A percentile compares a stretch with the other conserved stretches of the same genome.
Evolutionary conservation across 2,797 vertebrate species (phyloP).

Genomic region (Ctenosaura bakeri): DNA sequence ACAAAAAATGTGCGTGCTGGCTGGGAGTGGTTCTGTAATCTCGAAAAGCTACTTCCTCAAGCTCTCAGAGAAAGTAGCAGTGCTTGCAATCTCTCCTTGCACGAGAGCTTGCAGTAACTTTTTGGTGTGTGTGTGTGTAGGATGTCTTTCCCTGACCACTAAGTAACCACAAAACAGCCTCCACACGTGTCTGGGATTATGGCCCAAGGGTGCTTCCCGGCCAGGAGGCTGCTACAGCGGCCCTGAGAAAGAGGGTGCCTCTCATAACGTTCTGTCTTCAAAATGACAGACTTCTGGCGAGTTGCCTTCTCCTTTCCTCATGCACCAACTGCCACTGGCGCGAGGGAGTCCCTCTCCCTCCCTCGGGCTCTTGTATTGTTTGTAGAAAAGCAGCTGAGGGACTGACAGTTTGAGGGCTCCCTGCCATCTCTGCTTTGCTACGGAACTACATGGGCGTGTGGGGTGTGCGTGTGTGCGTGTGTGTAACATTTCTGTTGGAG

Average conservation of each 20-base stretch:
- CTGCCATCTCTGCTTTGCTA: not conserved
- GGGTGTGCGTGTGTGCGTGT: too few relatives aligned
- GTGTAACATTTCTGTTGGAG: too few relatives aligned
- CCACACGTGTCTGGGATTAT: not conserved
- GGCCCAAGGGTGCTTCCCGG: not conserved
- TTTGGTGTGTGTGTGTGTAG: not conserved
- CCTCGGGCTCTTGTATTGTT: not conserved
- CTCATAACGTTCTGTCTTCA: not conserved
- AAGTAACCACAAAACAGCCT: not conserved
- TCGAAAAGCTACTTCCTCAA: not conserved
- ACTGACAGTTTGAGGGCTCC: too few relatives aligned
- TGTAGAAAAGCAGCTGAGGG: not conserved
- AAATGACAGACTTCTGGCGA: not conserved
- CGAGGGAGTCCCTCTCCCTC: not conserved
- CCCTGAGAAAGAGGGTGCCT: too few relatives aligned
- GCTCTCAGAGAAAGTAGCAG: too few relatives aligned
- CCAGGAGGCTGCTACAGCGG: not conserved
- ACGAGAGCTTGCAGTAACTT: not conserved
- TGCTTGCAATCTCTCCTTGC: not conserved
- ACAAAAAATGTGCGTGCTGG: not conserved
- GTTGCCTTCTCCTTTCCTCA: not conserved
- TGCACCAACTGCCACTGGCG: not conserved
- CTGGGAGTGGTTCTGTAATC: not conserved
- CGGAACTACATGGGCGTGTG: fast-evolving
- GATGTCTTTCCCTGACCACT: not conserved